Evolutionary conservation across 2,797 vertebrate species (phyloP), one percentile per base, ranked within the genome.

Genomic region (Sebastolobus alascanus): DNA sequence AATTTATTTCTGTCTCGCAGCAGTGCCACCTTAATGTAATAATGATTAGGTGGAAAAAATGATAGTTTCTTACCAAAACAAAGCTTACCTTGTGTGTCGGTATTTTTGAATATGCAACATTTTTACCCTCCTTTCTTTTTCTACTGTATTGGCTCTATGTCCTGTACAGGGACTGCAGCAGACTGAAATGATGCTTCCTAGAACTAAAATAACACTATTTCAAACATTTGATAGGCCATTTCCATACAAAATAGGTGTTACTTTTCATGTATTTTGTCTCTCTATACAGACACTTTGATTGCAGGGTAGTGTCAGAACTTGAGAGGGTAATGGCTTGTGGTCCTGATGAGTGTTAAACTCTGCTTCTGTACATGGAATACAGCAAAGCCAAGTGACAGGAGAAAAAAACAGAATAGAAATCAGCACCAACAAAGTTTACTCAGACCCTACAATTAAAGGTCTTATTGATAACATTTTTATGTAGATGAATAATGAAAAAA

Each of bases 1-100:
- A 71, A 58, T 85, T 80, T 64, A 70, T 81, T 87, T 79, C 10
- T 46, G 56, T 85, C 68, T 85, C 9, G 38, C 73, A 76, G 72
- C 78, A 63, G 31, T 68, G 40, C 52, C 9, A 33, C 33, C 35
- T 27, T 50, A 67, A 78, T 90, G 68, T 18, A 68, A 79, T 59
- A 46, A 72, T 58, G 76, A 82, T 84, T 60, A 64, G 43, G 16
- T 52, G 58, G 14, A 40, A 63, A 55, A 35, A 43, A 74, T 2
- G 38, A 63, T 2, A 33, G 13, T 69, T 73, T 64, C 11, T 76
- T 75, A 50, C 12, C 12, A 29, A 72, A 82, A 35, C 27, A 69
- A 75, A 75, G 20, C n/a, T 55, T 20, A 4, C 4, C 52, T 22
- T 8, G 27, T 73, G 60, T 11, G 16, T 66, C 8, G 11, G 10